phyloP scores from a whole-genome alignment of 2,113 vertebrate genomes.

The Prochilodus magdalenae region DNA sequence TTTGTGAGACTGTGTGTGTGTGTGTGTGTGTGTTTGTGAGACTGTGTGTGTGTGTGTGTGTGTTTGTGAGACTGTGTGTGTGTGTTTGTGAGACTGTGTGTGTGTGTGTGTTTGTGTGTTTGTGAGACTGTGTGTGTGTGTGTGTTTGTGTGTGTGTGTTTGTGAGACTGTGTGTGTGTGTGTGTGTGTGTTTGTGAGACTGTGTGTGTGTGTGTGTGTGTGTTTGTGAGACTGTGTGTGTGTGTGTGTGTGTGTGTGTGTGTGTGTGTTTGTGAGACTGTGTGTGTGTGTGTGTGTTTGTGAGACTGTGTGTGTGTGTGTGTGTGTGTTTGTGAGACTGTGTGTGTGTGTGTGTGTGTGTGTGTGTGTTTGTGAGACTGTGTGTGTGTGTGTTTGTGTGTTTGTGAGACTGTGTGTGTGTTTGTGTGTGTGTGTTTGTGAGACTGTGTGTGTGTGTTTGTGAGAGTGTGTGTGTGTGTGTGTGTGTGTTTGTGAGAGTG shows the following conservation, averaged over 20 bases:
- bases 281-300: conserved; percentile 29
- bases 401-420: neutral
- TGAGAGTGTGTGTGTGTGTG: too few relatives aligned
- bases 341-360: conserved; percentile 7
- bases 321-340: too few relatives aligned
- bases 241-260: conserved; percentile 19
- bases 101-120: conserved; percentile 12
- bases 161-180: conserved; percentile 21
- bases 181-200: conserved; percentile 28
- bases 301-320: neutral
- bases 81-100: conserved; percentile 10
- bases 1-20: neutral
- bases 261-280: conserved; percentile 22
- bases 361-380: too few relatives aligned
- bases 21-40: conserved; percentile 20
- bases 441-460: neutral
- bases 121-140: neutral
- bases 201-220: conserved; percentile 5
- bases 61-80: conserved; percentile 29
- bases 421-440: conserved; percentile 19
- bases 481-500: conserved; percentile 28
- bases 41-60: conserved; percentile 24
- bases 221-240: too few relatives aligned
- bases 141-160: conserved; percentile 20
- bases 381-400: conserved; percentile 29